Conservation (phyloP, 2,113 vertebrate genomes). For the Triplophysa dalaica region DNA sequence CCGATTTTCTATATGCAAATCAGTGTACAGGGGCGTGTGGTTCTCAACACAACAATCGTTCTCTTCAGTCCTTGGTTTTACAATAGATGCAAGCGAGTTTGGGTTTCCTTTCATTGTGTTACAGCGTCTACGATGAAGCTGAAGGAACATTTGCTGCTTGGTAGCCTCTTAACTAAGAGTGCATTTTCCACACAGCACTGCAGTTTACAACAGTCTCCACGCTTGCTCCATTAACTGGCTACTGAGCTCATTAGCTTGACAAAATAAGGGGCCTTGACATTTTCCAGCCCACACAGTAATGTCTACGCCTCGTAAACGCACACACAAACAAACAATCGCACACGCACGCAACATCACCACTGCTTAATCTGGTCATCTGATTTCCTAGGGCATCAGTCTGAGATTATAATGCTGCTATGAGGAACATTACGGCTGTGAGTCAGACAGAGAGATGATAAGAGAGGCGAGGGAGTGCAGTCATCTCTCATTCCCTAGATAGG, state of each 20-base stretch:
- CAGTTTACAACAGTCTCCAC: slow-evolving; percentile 33
- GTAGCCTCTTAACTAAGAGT: slow-evolving; percentile 31
- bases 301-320: slow-evolving; percentile 17
- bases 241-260: slow-evolving; percentile 49
- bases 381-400: slow-evolving; percentile 40
- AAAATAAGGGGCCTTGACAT: slow-evolving; percentile 49
- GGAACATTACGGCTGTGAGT: slow-evolving; percentile 48
- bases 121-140: not conserved
- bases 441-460: slow-evolving; percentile 35
- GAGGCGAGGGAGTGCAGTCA: slow-evolving; percentile 22
- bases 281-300: slow-evolving; percentile 49
- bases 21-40: not conserved
- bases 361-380: slow-evolving; percentile 31
- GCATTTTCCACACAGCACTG: slow-evolving; percentile 30
- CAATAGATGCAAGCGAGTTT: slow-evolving; percentile 17
- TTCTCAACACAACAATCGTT: not conserved
- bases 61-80: not conserved
- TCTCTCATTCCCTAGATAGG: slow-evolving; percentile 12
- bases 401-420: slow-evolving; percentile 40
- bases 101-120: not conserved
- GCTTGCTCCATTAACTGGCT: slow-evolving; percentile 39
- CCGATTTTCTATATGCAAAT: slow-evolving; percentile 2
- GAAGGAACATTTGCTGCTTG: not conserved
- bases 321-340: slow-evolving; percentile 7
- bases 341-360: slow-evolving; percentile 9